A percentile compares a stretch with the other conserved stretches of the same genome.
Conservation (phyloP, 2,888 invertebrate species). For the Trachelus stipa region DNA sequence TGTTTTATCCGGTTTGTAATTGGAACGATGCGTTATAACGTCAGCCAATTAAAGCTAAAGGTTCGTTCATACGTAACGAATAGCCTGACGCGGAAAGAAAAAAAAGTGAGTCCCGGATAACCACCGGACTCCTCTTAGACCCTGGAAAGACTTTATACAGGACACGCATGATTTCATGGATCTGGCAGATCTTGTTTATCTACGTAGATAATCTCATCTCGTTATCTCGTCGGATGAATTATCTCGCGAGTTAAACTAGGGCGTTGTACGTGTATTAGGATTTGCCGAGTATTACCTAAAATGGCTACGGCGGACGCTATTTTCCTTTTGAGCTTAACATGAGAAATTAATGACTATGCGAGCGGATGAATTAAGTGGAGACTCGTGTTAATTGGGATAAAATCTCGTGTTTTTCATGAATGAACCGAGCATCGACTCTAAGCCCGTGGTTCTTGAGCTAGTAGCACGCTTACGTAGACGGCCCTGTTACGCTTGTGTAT, state of each 20-base stretch:
- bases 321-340: neutral
- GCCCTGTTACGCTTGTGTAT: conserved; percentile 12
- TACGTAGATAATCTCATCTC: neutral
- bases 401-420: conserved; percentile 56
- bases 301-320: neutral
- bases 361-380: conserved; percentile 51
- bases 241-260: neutral
- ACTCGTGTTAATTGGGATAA: conserved; percentile 59
- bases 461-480: neutral
- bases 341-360: conserved; percentile 48
- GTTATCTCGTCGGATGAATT: neutral
- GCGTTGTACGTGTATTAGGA: neutral
- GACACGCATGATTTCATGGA: neutral
- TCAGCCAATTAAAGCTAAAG: conserved; percentile 45
- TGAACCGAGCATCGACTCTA: conserved; percentile 42
- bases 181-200: neutral
- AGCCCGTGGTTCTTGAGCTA: conserved; percentile 21
- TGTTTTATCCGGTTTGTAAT: conserved; percentile 47
- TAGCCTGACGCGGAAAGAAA: neutral
- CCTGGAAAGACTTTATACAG: neutral
- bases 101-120: neutral
- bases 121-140: neutral
- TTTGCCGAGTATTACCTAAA: neutral
- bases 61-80: conserved; percentile 5
- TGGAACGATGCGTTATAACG: conserved; percentile 50